phyloP scores from a whole-genome alignment of 2,888 invertebrate species.

The Ophion costatus region DNA sequence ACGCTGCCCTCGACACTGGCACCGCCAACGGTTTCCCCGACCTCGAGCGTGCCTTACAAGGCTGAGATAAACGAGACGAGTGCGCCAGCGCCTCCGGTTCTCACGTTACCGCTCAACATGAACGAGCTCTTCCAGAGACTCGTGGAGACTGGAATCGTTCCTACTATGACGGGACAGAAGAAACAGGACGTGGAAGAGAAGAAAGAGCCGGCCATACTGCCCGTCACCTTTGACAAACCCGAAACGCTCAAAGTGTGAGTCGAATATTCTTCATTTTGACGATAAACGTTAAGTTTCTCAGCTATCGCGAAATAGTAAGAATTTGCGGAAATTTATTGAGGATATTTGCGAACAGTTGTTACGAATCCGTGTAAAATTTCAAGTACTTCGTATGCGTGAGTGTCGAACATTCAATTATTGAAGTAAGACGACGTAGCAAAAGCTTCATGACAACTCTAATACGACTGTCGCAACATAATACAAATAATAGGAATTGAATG shows the following conservation, averaged over 20 bases:
- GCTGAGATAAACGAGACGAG: slow-evolving; percentile 76
- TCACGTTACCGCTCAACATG: slow-evolving; percentile 87
- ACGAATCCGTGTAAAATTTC: too few relatives aligned
- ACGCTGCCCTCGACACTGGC: slow-evolving; percentile 88
- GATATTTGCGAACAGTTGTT: too few relatives aligned
- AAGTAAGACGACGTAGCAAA: too few relatives aligned
- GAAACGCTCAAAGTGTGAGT: slow-evolving; percentile 91
- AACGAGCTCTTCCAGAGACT: slow-evolving; percentile 93
- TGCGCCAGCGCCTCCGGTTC: slow-evolving; percentile 76
- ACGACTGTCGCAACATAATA: too few relatives aligned
- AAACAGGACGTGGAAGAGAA: slow-evolving; percentile 78
- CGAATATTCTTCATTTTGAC: slow-evolving; percentile 20
- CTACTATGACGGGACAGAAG: slow-evolving; percentile 78
- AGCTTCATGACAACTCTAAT: too few relatives aligned
- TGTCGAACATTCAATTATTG: too few relatives aligned
- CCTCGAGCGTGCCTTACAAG: slow-evolving; percentile 82
- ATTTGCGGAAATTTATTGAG: too few relatives aligned
- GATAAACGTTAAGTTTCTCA: too few relatives aligned
- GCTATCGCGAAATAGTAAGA: too few relatives aligned
- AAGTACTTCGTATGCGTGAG: too few relatives aligned
- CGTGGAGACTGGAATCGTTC: slow-evolving; percentile 93
- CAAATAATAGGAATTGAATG: too few relatives aligned
- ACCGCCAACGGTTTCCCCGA: slow-evolving; percentile 85
- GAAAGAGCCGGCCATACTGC: slow-evolving; percentile 84
- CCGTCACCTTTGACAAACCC: slow-evolving; percentile 88